Conservation (phyloP, 2,888 invertebrate species). For the Nomada ruficornis region DNA sequence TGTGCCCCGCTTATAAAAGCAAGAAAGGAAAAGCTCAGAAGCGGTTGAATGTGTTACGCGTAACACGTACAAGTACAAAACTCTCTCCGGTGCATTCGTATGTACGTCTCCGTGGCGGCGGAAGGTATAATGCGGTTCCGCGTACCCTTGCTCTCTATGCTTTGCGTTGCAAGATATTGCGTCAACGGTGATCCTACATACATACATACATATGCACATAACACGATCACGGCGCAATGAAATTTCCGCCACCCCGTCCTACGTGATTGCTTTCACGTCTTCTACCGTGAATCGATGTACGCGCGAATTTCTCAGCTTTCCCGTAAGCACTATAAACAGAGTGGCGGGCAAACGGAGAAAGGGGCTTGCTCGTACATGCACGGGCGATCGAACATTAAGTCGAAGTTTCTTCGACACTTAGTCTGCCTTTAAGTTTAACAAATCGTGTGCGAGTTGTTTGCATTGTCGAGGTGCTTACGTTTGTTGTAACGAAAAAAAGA, state of each 20-base stretch:
- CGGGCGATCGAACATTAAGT: conserved; percentile 1
- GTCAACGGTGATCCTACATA: conserved; percentile 28
- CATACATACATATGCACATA: conserved; percentile 17
- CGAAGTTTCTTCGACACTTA: too few species aligned
- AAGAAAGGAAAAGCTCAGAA: not conserved
- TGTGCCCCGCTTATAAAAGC: conserved; percentile 15
- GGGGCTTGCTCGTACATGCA: too few species aligned
- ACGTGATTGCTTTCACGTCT: not conserved
- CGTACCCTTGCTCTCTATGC: conserved; percentile 16
- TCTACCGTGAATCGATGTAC: not conserved
- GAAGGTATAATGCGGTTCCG: not conserved
- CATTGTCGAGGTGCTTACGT: not conserved
- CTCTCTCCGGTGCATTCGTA: not conserved
- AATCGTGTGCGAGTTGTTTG: too few species aligned
- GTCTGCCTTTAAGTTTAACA: too few species aligned
- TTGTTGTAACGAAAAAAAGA: not conserved
- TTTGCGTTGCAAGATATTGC: conserved; percentile 29
- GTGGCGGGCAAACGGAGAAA: not conserved
- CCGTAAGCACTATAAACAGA: not conserved
- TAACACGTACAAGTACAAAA: not conserved
- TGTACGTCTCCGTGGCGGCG: not conserved
- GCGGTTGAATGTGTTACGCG: not conserved
- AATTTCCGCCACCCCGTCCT: conserved; percentile 5
- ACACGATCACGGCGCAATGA: conserved; percentile 1
- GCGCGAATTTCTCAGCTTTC: not conserved